Evolutionary conservation across 2,113 vertebrate species (phyloP).

Genomic region (Oriolus oriolus): DNA sequence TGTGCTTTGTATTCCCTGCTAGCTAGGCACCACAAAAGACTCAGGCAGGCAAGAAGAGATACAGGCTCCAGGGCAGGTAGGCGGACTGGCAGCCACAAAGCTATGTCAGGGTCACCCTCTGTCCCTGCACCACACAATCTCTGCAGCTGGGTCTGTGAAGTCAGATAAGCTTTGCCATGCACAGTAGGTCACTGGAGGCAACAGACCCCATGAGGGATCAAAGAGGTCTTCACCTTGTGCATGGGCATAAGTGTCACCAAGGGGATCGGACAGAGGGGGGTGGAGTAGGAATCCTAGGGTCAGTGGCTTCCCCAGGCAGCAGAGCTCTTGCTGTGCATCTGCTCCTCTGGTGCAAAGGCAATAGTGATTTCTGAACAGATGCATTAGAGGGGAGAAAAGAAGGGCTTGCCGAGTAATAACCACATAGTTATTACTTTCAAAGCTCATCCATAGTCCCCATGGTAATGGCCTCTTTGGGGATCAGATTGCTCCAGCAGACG

Average conservation of each 20-base stretch:
- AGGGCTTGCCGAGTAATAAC: slow-evolving; percentile 26
- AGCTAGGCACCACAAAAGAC: not conserved
- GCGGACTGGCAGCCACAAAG: not conserved
- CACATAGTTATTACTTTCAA: slow-evolving; percentile 29
- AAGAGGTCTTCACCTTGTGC: not conserved
- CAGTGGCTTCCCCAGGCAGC: not conserved
- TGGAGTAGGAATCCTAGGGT: not conserved
- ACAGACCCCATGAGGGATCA: not conserved
- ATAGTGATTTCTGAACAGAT: not conserved
- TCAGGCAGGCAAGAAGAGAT: not conserved
- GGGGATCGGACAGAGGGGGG: not conserved
- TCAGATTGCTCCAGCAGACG: slow-evolving; percentile 16
- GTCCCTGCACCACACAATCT: not conserved
- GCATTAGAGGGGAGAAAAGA: not conserved
- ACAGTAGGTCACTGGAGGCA: not conserved
- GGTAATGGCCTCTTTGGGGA: slow-evolving; percentile 10
- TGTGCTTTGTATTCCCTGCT: not conserved
- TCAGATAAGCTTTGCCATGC: not conserved
- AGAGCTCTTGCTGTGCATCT: not conserved
- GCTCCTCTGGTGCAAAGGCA: not conserved
- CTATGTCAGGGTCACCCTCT: not conserved
- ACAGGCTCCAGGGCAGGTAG: not conserved
- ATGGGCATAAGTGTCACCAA: not conserved
- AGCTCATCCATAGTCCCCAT: slow-evolving; percentile 23
- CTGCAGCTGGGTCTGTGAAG: not conserved